These are phyloP conservation scores for Halcyon malimbica DNA, from an alignment of 2,113 vertebrate genomes.

Conservation along the genomic window DNA sequence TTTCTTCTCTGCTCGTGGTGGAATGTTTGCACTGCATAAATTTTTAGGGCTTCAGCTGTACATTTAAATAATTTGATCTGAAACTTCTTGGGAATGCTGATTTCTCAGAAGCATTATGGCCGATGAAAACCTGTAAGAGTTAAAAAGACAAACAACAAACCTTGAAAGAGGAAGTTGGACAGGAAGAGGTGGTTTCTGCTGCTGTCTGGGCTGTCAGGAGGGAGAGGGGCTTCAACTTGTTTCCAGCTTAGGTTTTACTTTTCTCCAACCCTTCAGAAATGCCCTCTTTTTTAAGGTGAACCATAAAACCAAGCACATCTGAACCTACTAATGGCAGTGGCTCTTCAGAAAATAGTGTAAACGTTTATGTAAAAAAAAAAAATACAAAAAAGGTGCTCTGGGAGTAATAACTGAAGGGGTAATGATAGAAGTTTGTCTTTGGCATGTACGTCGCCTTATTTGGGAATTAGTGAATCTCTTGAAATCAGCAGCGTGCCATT, in stretches of 20 bases:
- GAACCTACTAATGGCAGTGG: background rate
- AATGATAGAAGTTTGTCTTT: background rate
- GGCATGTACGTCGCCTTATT: background rate
- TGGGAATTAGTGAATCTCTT: background rate
- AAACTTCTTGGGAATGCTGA: background rate
- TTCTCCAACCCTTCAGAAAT: background rate
- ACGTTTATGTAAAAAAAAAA: background rate
- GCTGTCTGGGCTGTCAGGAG: constrained; percentile 1
- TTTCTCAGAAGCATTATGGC: background rate
- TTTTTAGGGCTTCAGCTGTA: background rate
- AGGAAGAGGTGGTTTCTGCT: constrained; percentile 64
- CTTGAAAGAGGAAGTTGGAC: constrained; percentile 67
- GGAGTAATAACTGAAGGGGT: background rate
- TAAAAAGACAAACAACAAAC: background rate
- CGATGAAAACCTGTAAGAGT: background rate
- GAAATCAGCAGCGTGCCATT: background rate
- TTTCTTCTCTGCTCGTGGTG: accelerated
- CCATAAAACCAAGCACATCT: background rate
- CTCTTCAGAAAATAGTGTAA: background rate
- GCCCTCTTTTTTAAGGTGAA: background rate
- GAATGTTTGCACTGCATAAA: accelerated
- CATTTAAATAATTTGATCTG: background rate
- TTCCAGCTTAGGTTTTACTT: background rate
- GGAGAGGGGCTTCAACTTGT: background rate
- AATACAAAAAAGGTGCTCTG: background rate